phyloP scores from a whole-genome alignment of 2,113 vertebrate genomes.

The Catharus minimus region DNA sequence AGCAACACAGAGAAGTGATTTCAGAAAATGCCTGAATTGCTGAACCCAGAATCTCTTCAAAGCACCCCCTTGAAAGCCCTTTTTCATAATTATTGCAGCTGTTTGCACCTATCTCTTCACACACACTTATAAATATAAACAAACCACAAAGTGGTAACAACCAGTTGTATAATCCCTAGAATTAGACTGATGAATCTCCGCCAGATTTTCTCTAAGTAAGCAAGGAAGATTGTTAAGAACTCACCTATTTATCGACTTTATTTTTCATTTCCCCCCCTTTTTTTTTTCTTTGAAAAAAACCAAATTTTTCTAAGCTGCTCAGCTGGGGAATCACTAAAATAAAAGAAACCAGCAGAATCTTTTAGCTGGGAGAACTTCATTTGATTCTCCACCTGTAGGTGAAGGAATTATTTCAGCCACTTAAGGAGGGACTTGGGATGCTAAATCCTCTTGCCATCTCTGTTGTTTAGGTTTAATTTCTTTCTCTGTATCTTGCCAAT shows the following conservation, averaged over 20 bases:
- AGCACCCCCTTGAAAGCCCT: background rate
- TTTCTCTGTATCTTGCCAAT: background rate
- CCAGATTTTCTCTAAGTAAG: background rate
- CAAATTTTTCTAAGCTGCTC: background rate
- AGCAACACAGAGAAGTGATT: background rate
- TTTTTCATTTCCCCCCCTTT: accelerated
- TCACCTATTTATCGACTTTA: accelerated
- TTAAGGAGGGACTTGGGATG: background rate
- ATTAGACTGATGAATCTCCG: background rate
- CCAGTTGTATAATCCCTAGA: background rate
- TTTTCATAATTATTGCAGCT: background rate
- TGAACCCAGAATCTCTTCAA: background rate
- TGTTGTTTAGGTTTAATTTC: background rate
- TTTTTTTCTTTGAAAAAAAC: background rate
- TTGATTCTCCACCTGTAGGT: background rate
- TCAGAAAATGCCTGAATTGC: background rate
- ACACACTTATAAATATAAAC: background rate
- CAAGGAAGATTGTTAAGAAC: background rate
- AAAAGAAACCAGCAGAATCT: background rate
- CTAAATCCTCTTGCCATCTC: background rate
- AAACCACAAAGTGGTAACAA: background rate
- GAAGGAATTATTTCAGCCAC: background rate
- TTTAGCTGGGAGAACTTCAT: background rate
- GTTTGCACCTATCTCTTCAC: background rate
- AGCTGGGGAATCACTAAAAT: background rate